Percentiles rank a stretch among this genome's conserved stretches.
phyloP scores from a whole-genome alignment of 2,113 vertebrate species.

The Bos indicus region DNA sequence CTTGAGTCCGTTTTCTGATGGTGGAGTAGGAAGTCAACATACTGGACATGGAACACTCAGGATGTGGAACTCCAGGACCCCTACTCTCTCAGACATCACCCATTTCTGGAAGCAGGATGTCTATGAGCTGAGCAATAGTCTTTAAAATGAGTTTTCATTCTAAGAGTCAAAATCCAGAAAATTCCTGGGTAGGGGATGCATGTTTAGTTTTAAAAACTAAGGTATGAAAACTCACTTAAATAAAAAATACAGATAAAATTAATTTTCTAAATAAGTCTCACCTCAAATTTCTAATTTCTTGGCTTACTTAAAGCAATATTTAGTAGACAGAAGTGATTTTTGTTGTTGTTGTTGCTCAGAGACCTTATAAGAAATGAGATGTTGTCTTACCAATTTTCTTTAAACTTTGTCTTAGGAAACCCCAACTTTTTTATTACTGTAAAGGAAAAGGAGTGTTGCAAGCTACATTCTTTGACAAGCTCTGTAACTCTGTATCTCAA shows the following conservation, averaged over 20 bases:
- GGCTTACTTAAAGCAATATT: not conserved
- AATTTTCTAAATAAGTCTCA: not conserved
- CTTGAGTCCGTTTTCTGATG: not conserved
- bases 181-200: not conserved
- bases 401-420: not conserved
- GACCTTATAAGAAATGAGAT: not conserved
- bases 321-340: not conserved
- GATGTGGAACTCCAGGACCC: not conserved
- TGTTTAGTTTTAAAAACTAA: conserved; percentile 5
- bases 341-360: not conserved
- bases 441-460: not conserved
- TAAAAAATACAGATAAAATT: not conserved
- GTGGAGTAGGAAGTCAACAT: too few relatives aligned
- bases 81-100: not conserved
- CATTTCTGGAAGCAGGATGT: not conserved
- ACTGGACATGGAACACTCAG: not conserved
- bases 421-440: not conserved
- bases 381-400: not conserved
- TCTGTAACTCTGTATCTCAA: not conserved
- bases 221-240: not conserved
- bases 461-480: not conserved
- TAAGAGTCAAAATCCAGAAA: not conserved
- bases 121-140: not conserved
- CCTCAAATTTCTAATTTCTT: conserved; percentile 14
- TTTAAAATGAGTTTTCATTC: not conserved